Base-by-base conservation (phyloP, 2,113 vertebrate genomes). In the Oenanthe melanoleuca region DNA sequence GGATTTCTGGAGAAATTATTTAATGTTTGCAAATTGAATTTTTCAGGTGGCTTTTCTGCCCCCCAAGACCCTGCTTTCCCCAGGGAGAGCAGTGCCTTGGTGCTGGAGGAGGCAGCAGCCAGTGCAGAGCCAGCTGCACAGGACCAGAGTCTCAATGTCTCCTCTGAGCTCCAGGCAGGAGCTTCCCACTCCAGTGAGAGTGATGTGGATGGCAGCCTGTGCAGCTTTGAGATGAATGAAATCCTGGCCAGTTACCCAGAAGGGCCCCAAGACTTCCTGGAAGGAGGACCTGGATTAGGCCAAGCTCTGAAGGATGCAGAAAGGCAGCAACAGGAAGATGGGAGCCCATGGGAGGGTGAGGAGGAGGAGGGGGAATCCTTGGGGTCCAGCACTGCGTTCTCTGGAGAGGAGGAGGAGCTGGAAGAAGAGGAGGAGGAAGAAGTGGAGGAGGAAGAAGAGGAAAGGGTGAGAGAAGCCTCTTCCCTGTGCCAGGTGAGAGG, bases 201-300 rank as follows among this genome's bases (percentile, higher is more conserved):
- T 5, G 69, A 94, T 31, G 78, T 45, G 52, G 93, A 89, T 13
- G 53, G 66, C 11, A 98, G 98, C 81, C 97, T 98, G 45, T 57
- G 61, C 63, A 98, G 97, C 89, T 98, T 98, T 8, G 97, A 98
- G 56, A 97, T 97, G 64, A 98, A 97, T 50, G 97, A 98, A 92
- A 93, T 97, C 50, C 94, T 95, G 20, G 95, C 96, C 55, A 84
- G 84, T 81, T 97, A 65, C 20, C 64, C 97, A 56, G 95, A 97
- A n/a, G 8, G 42, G 42, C 23, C 52, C 2, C 28, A 83, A 21
- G 86, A 91, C 11, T 85, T 75, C 49, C 28, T 87, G 33, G 81
- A 90, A 74, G 91, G 85, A 49, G 49, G 47, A 10, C 42, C 50
- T 44, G 72, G 64, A 22, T 24, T 73, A 22, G 38, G 28, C 45